Percentiles rank a stretch among this genome's conserved stretches.
Conservation (phyloP, 2,113 vertebrate genomes). For the Tetrao urogallus region DNA sequence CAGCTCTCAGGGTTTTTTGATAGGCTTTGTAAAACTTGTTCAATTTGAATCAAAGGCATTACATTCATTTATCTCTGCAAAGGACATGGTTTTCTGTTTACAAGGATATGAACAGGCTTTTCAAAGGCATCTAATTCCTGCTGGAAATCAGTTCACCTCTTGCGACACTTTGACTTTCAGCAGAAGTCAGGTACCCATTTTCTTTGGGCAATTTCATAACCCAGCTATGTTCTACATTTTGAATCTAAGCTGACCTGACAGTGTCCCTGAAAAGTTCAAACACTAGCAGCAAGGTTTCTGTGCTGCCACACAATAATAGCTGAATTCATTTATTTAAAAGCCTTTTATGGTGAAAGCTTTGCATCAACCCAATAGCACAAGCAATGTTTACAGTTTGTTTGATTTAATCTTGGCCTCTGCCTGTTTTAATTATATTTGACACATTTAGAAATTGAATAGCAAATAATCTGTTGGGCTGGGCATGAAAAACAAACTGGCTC, state of each 20-base stretch:
- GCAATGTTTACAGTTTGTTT: slow-evolving; percentile 30
- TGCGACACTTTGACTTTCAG: not conserved
- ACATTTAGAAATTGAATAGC: slow-evolving; percentile 39
- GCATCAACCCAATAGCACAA: not conserved
- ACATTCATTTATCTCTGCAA: not conserved
- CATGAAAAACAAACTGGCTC: not conserved
- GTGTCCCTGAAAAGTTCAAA: slow-evolving; percentile 1
- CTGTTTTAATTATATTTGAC: slow-evolving; percentile 33
- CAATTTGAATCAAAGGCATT: not conserved
- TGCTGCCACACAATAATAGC: not conserved
- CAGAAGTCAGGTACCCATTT: slow-evolving; percentile 11
- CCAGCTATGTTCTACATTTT: not conserved
- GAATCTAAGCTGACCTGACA: slow-evolving; percentile 38
- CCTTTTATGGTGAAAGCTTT: slow-evolving; percentile 15
- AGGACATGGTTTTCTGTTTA: not conserved
- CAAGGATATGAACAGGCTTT: not conserved
- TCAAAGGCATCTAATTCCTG: slow-evolving; percentile 13
- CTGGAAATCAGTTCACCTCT: slow-evolving; percentile 12
- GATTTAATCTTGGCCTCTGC: slow-evolving; percentile 20
- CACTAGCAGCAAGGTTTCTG: not conserved
- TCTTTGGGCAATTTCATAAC: not conserved
- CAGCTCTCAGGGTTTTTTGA: not conserved
- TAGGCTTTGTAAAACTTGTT: not conserved
- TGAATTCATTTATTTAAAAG: slow-evolving; percentile 62
- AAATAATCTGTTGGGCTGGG: not conserved